Base-by-base conservation (phyloP, 2,888 invertebrate genomes). In the Elaeidobius kamerunicus region DNA sequence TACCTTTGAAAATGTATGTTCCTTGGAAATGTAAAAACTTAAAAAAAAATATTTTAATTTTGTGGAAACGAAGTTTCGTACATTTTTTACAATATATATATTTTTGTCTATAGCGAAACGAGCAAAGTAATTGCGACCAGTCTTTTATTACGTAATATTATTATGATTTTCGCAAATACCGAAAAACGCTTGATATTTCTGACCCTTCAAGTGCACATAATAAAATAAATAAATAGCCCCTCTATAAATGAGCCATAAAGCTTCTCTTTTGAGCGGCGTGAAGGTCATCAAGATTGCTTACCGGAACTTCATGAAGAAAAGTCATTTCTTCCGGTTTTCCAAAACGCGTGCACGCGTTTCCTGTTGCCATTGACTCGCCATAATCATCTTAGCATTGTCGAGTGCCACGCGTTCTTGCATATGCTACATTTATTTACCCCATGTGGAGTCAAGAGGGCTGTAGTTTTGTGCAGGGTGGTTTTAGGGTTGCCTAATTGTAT, bases 301-400 rank as follows among this genome's bases (percentile, higher is more conserved):
- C 61, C 60, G 62, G 61, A 62, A 55, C 54, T 49, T 36, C 50
- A 19, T 42, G 49, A 57, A 60, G 61, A 60, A 59, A 59, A 59
- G 58, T 50, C 57, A 48, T 38, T 52, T 51, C 59, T 58, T 65
- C 65, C 65, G 63, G 55, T 57, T 44, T 49, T 46, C 52, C 56
- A 47, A 49, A 56, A 56, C 60, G 61, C 61, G 60, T 47, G 48
- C 65, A 62, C 60, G 46, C 49, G 56, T 62, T 67, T 70, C 69
- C 69, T 64, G 62, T 59, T 56, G 55, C 65, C 68, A 69, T 69
- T 67, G 68, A 68, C 69, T 69, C 66, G 64, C 67, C 65, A 62
- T 66, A 67, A 46, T 52, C 52, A 35, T 41, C 35, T 3, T 15
- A 23, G 35, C 50, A 36, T 56, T 48, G 51, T 54, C 28, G 41